Evolutionary conservation across 1,140 invertebrate species (phyloP), one percentile per base, ranked within the genome.

Genomic region (Drosophila dunni): DNA sequence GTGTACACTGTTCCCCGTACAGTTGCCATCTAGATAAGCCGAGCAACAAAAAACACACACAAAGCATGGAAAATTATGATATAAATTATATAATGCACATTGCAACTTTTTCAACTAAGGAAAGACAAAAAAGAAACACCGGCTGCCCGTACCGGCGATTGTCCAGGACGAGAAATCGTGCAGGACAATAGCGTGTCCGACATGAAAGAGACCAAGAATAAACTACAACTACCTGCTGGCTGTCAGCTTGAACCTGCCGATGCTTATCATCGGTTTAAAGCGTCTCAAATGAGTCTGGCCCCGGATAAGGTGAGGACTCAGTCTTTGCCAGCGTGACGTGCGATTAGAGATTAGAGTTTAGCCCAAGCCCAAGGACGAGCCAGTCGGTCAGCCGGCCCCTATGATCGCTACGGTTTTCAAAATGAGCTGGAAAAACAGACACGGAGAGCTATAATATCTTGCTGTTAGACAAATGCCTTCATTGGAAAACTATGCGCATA

Each of bases 11-110:
- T 29, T 2, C 24, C 3, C 24, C 5, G 24, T 29, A 60, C 73
- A 85, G 77, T 78, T 73, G 75, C 58, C 71, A 86, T 88, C 82
- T 70, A 79, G 83, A 86, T 86, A 88, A 88, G 51, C 24, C 64
- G 10, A 36, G 60, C 62, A 34, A 57, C 54, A 58, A 68, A 68
- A 51, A 54, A 46, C 61, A 50, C 11, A 8, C 48, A 82, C 75
- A 86, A 76, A 58, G 70, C 63, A 73, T 69, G 57, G 64, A 57
- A 67, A 86, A 86, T 86, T 86, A 86, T 86, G 83, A 88, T 86
- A 86, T 88, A 86, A 88, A 83, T 86, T 86, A 77, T 83, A 86
- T 83, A 88, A 82, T 88, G 72, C 83, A 86, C 82, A 88, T 83
- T 86, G 83, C 83, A 86, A 88, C 83, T 82, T 79, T 86, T 88